Conservation (phyloP, 2,797 vertebrate species). For the Enteromius paludinosus region DNA sequence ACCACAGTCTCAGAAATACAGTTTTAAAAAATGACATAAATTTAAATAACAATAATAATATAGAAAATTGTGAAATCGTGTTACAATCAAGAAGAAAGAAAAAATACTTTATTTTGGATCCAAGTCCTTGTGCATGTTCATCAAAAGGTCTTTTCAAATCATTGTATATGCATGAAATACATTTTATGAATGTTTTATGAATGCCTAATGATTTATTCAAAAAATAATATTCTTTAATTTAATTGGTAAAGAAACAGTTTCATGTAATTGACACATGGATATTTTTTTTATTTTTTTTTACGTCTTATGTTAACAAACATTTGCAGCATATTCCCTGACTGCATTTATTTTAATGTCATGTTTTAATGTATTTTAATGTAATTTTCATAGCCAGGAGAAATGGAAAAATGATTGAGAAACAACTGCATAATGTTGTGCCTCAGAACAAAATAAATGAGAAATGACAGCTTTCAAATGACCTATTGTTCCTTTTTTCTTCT, state of each 20-base stretch:
- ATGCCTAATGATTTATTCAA: background rate
- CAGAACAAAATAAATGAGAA: conserved; percentile 13
- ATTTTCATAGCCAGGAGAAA: background rate
- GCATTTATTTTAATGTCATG: background rate
- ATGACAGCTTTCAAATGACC: conserved; percentile 7
- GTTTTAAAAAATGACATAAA: too few species aligned
- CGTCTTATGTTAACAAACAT: background rate
- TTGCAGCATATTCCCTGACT: background rate
- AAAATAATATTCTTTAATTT: background rate
- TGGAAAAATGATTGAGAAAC: background rate
- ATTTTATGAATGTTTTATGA: conserved; percentile 7
- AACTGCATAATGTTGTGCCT: background rate
- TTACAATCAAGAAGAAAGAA: background rate
- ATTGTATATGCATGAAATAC: conserved; percentile 8
- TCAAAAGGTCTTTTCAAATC: background rate
- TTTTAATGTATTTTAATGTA: background rate
- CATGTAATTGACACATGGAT: background rate
- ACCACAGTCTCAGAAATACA: background rate
- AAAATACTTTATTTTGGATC: background rate
- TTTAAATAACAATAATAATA: background rate
- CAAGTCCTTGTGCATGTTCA: background rate
- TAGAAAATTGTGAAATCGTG: background rate
- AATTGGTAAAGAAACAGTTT: background rate
- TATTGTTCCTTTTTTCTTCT: background rate
- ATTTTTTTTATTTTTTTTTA: background rate